Evolutionary conservation across 2,797 vertebrate species (phyloP).

Genomic region (Intellagama lesueurii): DNA sequence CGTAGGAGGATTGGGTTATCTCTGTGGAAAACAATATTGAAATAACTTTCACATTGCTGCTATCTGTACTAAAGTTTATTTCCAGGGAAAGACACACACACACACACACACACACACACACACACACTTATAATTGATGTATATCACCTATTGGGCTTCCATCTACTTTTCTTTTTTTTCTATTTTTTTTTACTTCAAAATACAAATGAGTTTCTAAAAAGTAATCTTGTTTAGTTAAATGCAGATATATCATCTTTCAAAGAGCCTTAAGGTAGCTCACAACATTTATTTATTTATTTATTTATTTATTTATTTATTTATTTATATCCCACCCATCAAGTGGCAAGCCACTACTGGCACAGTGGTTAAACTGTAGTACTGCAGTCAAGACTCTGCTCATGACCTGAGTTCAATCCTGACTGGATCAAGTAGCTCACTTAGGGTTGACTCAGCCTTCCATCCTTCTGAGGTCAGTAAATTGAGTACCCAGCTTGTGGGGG

Average conservation of each 20-base stretch:
- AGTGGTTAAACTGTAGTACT: too few relatives aligned
- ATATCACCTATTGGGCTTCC: not conserved
- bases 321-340: too few relatives aligned
- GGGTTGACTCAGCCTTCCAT: too few relatives aligned
- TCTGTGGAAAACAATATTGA: slow-evolving; percentile 30
- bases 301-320: too few relatives aligned
- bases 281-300: too few relatives aligned
- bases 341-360: too few relatives aligned
- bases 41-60: slow-evolving; percentile 17
- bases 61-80: slow-evolving; percentile 13
- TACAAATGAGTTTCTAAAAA: too few relatives aligned
- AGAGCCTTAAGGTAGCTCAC: not conserved
- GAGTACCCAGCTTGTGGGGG: too few relatives aligned
- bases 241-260: not conserved
- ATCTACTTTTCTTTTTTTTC: not conserved
- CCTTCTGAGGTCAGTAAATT: too few relatives aligned
- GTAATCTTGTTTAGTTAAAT: not conserved
- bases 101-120: not conserved
- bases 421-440: too few relatives aligned
- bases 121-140: not conserved
- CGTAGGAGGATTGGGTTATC: slow-evolving; percentile 22
- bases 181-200: not conserved
- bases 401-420: too few relatives aligned
- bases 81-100: not conserved
- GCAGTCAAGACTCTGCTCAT: too few relatives aligned